Percentiles rank a stretch among this genome's conserved stretches.
Conservation (phyloP, 2,888 invertebrate species). For the Plusia festucae region DNA sequence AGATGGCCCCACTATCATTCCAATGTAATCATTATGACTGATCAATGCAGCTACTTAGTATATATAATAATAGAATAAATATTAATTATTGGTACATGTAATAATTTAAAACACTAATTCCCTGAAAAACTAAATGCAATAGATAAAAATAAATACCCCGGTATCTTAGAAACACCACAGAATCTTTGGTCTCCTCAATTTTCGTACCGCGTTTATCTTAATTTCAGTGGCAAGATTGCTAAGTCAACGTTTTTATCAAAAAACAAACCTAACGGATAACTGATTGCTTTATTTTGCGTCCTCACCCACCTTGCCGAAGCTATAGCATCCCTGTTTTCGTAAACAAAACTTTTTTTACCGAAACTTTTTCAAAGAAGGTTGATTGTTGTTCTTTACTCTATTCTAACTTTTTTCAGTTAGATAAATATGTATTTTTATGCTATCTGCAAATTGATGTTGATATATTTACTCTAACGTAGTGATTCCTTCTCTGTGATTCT, state of each 20-base stretch:
- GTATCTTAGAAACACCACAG: neutral
- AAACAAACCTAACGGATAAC: conserved; percentile 75
- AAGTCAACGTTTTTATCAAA: conserved; percentile 74
- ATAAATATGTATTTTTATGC: conserved; percentile 50
- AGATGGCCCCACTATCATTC: no score
- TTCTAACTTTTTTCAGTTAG: conserved; percentile 48
- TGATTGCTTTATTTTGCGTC: conserved; percentile 74
- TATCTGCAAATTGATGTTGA: conserved; percentile 27
- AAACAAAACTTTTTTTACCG: conserved; percentile 65
- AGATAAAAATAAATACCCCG: no score
- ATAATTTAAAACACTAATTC: no score
- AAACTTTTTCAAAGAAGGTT: conserved; percentile 56
- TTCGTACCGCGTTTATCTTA: conserved; percentile 56
- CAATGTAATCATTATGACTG: no score
- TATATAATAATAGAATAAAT: no score
- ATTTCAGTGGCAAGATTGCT: conserved; percentile 67
- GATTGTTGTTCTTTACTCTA: conserved; percentile 60
- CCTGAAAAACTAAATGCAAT: no score
- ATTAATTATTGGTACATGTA: no score
- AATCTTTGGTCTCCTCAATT: conserved; percentile 23
- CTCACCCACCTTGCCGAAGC: conserved; percentile 24
- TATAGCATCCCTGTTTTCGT: conserved; percentile 60
- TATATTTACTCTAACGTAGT: neutral
- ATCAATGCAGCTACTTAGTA: no score
- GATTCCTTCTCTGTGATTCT: no score